A percentile compares a stretch with the other conserved stretches of the same genome.
phyloP scores from a whole-genome alignment of 1,140 invertebrate species.

The Atta texana region DNA sequence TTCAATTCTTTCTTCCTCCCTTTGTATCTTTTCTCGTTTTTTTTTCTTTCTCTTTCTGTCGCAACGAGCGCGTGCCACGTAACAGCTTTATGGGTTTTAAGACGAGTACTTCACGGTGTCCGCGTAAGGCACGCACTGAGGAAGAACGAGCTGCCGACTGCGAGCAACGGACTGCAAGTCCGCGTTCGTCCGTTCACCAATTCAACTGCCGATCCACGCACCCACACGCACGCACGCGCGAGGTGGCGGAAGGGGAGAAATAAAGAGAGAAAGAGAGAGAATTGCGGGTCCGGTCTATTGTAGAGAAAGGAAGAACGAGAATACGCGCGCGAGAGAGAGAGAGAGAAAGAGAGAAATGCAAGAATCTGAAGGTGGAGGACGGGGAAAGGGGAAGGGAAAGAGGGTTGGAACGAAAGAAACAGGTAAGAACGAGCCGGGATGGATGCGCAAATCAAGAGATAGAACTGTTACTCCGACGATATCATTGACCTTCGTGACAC shows the following conservation, averaged over 20 bases:
- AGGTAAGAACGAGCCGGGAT: conserved; percentile 1
- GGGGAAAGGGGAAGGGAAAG: neutral
- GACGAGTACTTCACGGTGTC: conserved; percentile 61
- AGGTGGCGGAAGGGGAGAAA: neutral
- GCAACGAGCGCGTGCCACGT: conserved; percentile 62
- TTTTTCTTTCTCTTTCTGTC: neutral
- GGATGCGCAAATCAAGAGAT: neutral
- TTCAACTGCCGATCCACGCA: conserved; percentile 65
- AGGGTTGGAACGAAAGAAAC: neutral
- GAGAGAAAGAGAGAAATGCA: conserved; percentile 1
- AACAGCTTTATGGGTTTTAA: conserved; percentile 49
- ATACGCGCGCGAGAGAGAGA: neutral
- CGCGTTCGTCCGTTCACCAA: conserved; percentile 67
- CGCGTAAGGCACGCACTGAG: conserved; percentile 73
- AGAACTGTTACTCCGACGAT: neutral
- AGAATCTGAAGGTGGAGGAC: neutral
- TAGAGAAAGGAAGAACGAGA: conserved; percentile 13
- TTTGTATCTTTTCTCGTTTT: neutral
- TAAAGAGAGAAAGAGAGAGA: neutral
- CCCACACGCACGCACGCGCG: conserved; percentile 29
- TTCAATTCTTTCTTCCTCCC: neutral
- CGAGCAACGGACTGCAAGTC: conserved; percentile 61
- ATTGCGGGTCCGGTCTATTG: conserved; percentile 9
- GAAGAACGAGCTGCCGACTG: conserved; percentile 68
- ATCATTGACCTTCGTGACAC: conserved; percentile 16